Evolutionary conservation across 2,797 vertebrate genomes (phyloP), one percentile per base, ranked within the genome.

Genomic region (Pseudocheirus occidentalis): DNA sequence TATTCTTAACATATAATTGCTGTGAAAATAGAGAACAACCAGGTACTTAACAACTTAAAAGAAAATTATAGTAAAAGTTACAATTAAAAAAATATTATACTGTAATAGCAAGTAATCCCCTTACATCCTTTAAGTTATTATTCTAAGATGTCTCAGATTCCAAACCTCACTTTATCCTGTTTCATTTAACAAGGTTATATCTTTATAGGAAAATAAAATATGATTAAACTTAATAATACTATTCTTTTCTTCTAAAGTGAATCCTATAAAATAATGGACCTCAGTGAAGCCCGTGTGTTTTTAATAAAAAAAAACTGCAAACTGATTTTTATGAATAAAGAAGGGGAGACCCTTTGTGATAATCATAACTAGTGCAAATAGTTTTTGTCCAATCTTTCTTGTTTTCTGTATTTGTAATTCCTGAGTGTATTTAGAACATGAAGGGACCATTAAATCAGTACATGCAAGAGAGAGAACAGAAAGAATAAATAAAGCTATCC

Each of bases 1-100:
- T 94, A 57, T 40, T 90, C 94, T 29, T 96, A 89, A 87, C 34
- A 54, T 90, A 73, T 90, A 89, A 96, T n/a, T 93, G 14, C 52
- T 66, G 95, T 96, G 93, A 97, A 97, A 95, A 95, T 96, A 94
- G 90, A 95, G 95, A 93, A n/a, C 3, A 91, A 59, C 40, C 62
- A 94, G 90, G 40, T 46, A 81, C 40, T 81, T 46, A 81, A 24
- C 50, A 87, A 28, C 95, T 95, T 55, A 95, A 96, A 95, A 94
- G 94, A 96, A 97, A 97, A 95, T 96, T 94, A 95, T 95, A 95
- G 96, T 97, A 4, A 92, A 96, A 97, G 90, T 66, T 93, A 46
- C 27, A 95, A 94, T 95, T 54, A 52, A 95, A 52, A 52, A 52
- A 52, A 52, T 52, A 90, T 96, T 96, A 95, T 92, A 96, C 90